Base-by-base conservation (phyloP, 1,140 invertebrate species). In the Agrilus planipennis region DNA sequence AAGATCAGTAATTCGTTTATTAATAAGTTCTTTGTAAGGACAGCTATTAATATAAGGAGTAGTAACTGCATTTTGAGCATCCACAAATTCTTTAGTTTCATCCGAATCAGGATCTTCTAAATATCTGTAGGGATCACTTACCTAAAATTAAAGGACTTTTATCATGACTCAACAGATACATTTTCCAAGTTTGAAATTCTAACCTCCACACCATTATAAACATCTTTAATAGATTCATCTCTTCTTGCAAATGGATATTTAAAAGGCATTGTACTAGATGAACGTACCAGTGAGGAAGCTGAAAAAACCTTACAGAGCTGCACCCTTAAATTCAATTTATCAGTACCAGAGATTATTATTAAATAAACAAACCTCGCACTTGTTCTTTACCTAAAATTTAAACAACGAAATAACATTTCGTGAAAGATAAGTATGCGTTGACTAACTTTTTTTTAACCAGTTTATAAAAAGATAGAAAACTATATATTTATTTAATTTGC, bases 91-190 rank as follows among this genome's bases (percentile, higher is more conserved):
- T 64, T 90, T 84, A 1, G 92, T 96, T 66, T 97, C 90, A 46
- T 82, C 73, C 0, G 81, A 72, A 60, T 98, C 89, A 1, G 93
- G 91, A 68, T 98, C 85, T 68, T 99, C 95, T 16, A 99, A 62
- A 91, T 91, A 98, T 31, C 92, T 77, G 62, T 98, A 99, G 0
- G 91, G 88, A 69, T 99, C 94, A 46, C 62, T 42, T 42, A 97
- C 72, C 89, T 94, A 41, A 51, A 63, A 46, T 46, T 39, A 15
- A 30, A 44, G 34, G 16, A 39, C 43, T 39, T 34, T 30, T 19
- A 28, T 14, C 18, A 32, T 41, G 12, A 18, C n/a, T 20, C 16
- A 30, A n/a, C 23, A 38, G 30, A 5, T 38, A 21, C 14, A 29
- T 5, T 11, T 9, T n/a, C 18, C 10, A 15, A 34, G 10, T 35